Percentiles rank a stretch among this genome's conserved stretches.
phyloP scores from a whole-genome alignment of 2,113 vertebrate genomes.

The Lepus americanus region DNA sequence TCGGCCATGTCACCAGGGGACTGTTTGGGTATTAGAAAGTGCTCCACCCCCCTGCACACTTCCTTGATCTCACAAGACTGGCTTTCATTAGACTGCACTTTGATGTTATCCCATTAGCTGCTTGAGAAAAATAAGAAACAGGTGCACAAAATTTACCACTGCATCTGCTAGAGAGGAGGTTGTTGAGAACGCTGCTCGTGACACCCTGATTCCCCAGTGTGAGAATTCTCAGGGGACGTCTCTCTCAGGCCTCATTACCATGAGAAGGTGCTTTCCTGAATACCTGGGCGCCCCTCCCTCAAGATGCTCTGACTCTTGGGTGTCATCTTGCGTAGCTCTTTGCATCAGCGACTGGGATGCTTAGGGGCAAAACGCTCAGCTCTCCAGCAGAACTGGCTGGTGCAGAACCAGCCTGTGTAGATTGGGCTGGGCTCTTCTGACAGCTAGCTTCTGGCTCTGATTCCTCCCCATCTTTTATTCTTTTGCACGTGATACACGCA shows the following conservation, averaged over 20 bases:
- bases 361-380: not conserved
- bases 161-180: not conserved
- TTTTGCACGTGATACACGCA: not conserved
- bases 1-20: not conserved
- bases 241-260: not conserved
- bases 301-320: not conserved
- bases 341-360: not conserved
- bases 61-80: conserved; percentile 2
- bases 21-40: not conserved
- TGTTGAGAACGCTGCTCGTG: not conserved
- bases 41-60: not conserved
- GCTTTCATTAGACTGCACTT: not conserved
- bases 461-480: conserved; percentile 3
- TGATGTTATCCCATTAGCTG: not conserved
- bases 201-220: fast-evolving
- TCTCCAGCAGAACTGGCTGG: not conserved
- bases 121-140: not conserved
- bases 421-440: not conserved
- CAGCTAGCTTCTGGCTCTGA: not conserved
- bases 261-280: not conserved
- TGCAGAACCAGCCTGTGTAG: not conserved
- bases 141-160: not conserved
- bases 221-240: not conserved
- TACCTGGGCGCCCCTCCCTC: not conserved
- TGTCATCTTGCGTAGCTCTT: not conserved